Percentiles rank a stretch among this genome's conserved stretches.
Evolutionary conservation across 2,113 vertebrate genomes (phyloP).

Genomic region (Mirounga angustirostris): DNA sequence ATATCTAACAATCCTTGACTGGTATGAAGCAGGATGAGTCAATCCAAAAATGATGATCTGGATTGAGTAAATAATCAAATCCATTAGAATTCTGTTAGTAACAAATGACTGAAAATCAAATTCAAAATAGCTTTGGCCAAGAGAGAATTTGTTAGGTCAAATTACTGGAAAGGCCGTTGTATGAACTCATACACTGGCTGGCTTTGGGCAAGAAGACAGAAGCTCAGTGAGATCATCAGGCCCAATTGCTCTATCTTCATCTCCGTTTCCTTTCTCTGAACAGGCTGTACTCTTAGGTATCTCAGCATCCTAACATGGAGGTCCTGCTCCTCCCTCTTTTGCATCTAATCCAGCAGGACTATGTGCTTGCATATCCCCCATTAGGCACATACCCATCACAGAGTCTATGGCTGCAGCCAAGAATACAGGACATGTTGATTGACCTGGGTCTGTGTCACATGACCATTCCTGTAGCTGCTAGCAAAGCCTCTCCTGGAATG

Average conservation of each 20-base stretch:
- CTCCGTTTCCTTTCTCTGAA: neutral
- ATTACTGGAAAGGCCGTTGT: neutral
- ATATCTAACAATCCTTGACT: neutral
- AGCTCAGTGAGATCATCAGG: neutral
- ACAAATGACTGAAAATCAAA: neutral
- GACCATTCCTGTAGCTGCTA: rapidly evolving
- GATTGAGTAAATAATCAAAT: neutral
- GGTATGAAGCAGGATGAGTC: neutral
- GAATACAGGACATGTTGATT: neutral
- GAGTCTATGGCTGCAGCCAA: neutral
- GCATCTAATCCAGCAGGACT: neutral
- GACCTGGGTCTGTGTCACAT: too few relatives aligned
- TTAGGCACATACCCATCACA: neutral
- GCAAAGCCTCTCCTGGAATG: neutral
- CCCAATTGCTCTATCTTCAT: neutral
- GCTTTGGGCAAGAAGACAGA: neutral
- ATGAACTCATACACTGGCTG: neutral
- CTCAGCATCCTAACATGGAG: neutral
- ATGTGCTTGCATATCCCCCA: rapidly evolving
- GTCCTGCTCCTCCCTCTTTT: neutral
- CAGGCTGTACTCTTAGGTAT: neutral
- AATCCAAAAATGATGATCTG: neutral
- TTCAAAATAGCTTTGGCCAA: neutral
- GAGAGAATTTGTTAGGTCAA: neutral
- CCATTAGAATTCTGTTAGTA: neutral